Evolutionary conservation across 2,113 vertebrate genomes (phyloP).

Genomic region (Apistogramma diplotaenia): DNA sequence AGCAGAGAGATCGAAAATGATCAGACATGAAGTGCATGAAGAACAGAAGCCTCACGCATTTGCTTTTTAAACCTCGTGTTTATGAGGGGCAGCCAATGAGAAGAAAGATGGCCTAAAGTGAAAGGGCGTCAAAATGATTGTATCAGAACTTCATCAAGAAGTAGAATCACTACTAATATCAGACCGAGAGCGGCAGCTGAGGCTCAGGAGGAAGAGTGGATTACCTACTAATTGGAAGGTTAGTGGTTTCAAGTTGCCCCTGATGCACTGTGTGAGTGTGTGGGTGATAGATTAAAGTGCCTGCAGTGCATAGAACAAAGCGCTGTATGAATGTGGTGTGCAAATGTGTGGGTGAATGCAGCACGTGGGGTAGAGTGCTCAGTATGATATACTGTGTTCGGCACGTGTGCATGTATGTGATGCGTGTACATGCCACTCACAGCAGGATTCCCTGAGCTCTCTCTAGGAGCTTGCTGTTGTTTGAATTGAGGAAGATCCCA

Average conservation of each 20-base stretch:
- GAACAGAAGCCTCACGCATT: neutral
- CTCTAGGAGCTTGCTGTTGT: slow-evolving; percentile 94
- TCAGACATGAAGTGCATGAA: neutral
- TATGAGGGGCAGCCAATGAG: neutral
- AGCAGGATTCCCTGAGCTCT: slow-evolving; percentile 95
- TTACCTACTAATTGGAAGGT: neutral
- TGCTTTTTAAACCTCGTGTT: neutral
- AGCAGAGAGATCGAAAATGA: neutral
- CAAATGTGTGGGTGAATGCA: neutral
- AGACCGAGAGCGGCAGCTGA: neutral
- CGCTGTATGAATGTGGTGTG: neutral
- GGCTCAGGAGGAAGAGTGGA: neutral
- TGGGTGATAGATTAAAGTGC: neutral
- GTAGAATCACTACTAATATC: neutral
- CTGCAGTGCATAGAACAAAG: neutral
- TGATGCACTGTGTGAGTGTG: neutral
- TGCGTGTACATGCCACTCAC: slow-evolving; percentile 73
- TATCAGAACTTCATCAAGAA: no score
- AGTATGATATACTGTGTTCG: neutral
- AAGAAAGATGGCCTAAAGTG: neutral
- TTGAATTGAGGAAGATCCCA: slow-evolving; percentile 87
- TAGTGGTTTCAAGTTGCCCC: neutral
- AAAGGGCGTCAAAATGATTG: no score
- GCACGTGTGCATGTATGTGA: neutral
- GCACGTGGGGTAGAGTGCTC: neutral